A percentile compares a stretch with the other conserved stretches of the same genome.
Evolutionary conservation across 2,888 invertebrate genomes (phyloP).

Genomic region (Epinotia ramella): DNA sequence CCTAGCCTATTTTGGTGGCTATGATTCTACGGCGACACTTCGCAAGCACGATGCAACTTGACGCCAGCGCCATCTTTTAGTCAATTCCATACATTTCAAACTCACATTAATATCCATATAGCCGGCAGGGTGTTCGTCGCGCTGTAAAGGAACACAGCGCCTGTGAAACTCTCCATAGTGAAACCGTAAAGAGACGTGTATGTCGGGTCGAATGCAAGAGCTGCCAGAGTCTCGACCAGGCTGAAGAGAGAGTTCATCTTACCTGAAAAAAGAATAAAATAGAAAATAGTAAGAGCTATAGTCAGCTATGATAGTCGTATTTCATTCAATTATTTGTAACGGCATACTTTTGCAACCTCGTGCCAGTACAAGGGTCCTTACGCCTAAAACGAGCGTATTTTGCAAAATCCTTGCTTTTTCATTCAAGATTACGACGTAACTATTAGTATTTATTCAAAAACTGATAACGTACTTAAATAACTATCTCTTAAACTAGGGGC

Average conservation of each 20-base stretch:
- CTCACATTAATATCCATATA: slow-evolving; percentile 70
- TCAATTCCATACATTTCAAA: slow-evolving; percentile 25
- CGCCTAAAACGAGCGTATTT: too few relatives aligned
- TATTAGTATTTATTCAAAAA: too few relatives aligned
- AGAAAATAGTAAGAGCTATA: slow-evolving; percentile 32
- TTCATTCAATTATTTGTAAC: too few relatives aligned
- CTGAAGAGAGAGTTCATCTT: slow-evolving; percentile 81
- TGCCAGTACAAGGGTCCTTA: too few relatives aligned
- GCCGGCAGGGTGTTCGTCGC: slow-evolving; percentile 71
- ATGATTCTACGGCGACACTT: not conserved
- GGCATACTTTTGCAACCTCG: too few relatives aligned
- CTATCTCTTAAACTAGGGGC: too few relatives aligned
- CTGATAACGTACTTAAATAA: too few relatives aligned
- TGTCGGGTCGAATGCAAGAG: slow-evolving; percentile 74
- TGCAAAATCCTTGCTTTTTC: too few relatives aligned
- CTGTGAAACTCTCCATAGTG: slow-evolving; percentile 66
- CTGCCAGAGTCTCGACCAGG: slow-evolving; percentile 75
- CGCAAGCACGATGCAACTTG: not conserved
- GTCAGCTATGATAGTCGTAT: too few relatives aligned
- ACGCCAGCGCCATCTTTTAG: not conserved
- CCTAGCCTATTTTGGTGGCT: too few relatives aligned
- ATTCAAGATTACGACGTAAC: too few relatives aligned
- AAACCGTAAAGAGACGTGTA: slow-evolving; percentile 70
- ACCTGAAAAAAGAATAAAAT: slow-evolving; percentile 55
- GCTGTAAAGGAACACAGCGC: slow-evolving; percentile 73